phyloP scores from a whole-genome alignment of 2,888 invertebrate genomes.

The Clivina fossor region DNA sequence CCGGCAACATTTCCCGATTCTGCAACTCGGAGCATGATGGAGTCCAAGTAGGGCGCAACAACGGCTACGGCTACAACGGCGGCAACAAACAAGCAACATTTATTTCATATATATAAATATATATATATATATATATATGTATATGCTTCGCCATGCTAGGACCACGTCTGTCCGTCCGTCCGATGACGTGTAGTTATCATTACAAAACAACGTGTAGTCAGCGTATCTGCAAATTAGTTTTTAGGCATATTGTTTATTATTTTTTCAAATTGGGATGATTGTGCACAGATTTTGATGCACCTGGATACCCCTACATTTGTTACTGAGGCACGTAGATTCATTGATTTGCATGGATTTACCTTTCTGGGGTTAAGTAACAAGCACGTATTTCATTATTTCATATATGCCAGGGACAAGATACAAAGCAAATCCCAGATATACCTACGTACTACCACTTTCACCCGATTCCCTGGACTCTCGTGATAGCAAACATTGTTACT shows the following conservation, averaged over 20 bases:
- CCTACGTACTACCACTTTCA: conserved; percentile 14
- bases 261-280: conserved; percentile 35
- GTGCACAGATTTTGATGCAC: conserved; percentile 49
- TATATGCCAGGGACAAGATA: conserved; percentile 36
- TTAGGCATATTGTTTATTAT: conserved; percentile 30
- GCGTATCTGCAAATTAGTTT: conserved; percentile 15
- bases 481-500: conserved; percentile 27
- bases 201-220: conserved; percentile 3
- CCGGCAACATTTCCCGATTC: background rate
- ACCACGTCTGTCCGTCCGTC: conserved; percentile 9
- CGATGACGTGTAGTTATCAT: conserved; percentile 16
- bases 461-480: conserved; percentile 23
- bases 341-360: conserved; percentile 47
- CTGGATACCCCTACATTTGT: conserved; percentile 42
- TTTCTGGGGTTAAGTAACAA: conserved; percentile 44
- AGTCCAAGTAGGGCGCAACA: too few species aligned
- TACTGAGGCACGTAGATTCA: conserved; percentile 46
- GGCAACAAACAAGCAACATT: too few species aligned
- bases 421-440: conserved; percentile 27
- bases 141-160: conserved; percentile 3
- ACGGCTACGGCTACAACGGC: too few species aligned
- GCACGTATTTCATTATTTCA: conserved; percentile 47
- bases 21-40: too few species aligned
- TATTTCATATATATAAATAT: too few species aligned
- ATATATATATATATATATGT: background rate